A percentile compares a stretch with the other conserved stretches of the same genome.
Evolutionary conservation across 2,113 vertebrate genomes (phyloP).

Genomic region (Psettodes erumei): DNA sequence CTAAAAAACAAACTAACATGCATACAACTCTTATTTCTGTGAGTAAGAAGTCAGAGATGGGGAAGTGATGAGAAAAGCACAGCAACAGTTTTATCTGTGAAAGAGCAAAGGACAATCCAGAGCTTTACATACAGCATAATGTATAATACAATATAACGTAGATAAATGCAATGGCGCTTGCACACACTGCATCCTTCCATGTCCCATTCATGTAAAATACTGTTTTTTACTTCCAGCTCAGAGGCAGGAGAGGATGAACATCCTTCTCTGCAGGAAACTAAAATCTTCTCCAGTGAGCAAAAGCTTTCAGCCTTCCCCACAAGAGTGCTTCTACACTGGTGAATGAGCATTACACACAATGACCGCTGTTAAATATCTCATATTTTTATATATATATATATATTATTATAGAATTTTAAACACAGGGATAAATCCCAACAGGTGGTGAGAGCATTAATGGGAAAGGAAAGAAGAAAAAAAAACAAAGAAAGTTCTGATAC

Average conservation of each 20-base stretch:
- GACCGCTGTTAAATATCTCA: neutral
- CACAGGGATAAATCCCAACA: no score
- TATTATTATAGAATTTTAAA: no score
- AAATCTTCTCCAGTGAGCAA: neutral
- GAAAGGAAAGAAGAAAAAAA: no score
- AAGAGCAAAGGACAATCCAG: neutral
- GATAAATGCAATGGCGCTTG: neutral
- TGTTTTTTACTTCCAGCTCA: neutral
- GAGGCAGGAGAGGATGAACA: neutral
- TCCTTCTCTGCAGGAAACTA: neutral
- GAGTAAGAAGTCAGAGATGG: neutral
- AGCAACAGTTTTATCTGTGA: neutral
- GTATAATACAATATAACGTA: neutral
- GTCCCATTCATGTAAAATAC: neutral
- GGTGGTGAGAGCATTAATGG: no score
- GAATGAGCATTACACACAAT: neutral
- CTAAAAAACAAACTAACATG: no score
- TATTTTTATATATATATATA: no score
- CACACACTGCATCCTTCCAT: neutral
- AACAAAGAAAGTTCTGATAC: no score
- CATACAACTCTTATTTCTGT: neutral
- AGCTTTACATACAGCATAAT: no score
- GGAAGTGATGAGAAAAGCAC: neutral
- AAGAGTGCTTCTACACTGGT: neutral
- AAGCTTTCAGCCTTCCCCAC: neutral